These are phyloP conservation scores for Diachasmimorpha longicaudata DNA, from an alignment of 1,140 invertebrate species.

Conservation along the genomic window DNA sequence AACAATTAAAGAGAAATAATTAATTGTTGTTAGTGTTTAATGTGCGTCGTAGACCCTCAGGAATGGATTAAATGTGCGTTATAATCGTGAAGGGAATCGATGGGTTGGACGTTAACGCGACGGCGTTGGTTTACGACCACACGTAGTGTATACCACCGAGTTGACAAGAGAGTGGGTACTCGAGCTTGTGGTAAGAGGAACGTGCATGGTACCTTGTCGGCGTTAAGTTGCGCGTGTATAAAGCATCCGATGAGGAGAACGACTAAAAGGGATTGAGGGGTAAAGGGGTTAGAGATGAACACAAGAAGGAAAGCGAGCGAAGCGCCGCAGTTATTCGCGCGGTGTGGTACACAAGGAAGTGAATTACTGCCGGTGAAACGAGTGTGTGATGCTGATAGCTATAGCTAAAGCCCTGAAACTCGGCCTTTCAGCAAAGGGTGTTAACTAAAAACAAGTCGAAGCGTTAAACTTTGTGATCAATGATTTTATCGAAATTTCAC, in stretches of 20 bases:
- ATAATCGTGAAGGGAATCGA: not conserved
- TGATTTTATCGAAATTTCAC: not conserved
- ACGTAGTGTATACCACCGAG: not conserved
- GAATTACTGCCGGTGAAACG: conserved; percentile 21
- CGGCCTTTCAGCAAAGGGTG: not conserved
- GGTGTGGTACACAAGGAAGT: conserved; percentile 20
- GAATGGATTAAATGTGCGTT: not conserved
- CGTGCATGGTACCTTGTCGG: conserved; percentile 3
- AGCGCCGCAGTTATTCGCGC: conserved; percentile 19
- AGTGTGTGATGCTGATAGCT: not conserved
- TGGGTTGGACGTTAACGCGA: conserved; percentile 3
- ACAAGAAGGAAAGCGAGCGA: not conserved
- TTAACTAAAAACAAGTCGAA: not conserved
- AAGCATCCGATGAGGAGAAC: not conserved
- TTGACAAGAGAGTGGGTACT: conserved; percentile 8
- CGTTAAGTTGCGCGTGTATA: conserved; percentile 17
- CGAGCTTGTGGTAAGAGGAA: not conserved
- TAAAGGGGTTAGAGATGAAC: not conserved
- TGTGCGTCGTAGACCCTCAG: not conserved
- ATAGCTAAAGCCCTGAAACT: not conserved
- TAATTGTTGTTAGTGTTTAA: no score
- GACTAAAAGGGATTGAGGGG: not conserved
- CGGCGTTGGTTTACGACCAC: conserved; percentile 8
- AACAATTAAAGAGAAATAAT: no score
- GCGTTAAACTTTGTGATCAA: not conserved